Evolutionary conservation across 2,888 invertebrate species (phyloP).

Genomic region (Catonia carolina): DNA sequence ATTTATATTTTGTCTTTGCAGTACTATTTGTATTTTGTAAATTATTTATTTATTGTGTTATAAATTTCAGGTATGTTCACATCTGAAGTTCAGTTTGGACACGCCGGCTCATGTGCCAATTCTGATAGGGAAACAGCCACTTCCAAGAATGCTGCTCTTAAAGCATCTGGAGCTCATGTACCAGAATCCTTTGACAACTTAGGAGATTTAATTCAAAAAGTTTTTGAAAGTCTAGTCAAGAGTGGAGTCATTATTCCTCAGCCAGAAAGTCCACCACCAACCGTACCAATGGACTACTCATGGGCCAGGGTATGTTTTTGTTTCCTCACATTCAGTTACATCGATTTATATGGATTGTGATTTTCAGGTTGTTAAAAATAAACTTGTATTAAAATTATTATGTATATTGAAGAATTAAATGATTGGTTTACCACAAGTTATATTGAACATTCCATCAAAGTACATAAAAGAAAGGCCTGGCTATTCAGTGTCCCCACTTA

Average conservation of each 20-base stretch:
- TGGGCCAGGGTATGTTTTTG: slow-evolving; percentile 78
- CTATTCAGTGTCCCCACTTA: too few relatives aligned
- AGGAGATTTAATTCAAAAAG: slow-evolving; percentile 71
- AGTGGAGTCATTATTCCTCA: slow-evolving; percentile 77
- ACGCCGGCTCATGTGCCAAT: slow-evolving; percentile 97
- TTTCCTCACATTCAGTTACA: too few relatives aligned
- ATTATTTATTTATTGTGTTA: too few relatives aligned
- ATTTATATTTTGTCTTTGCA: too few relatives aligned
- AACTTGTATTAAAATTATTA: too few relatives aligned
- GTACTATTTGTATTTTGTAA: too few relatives aligned
- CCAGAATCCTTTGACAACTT: slow-evolving; percentile 87
- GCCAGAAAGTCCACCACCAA: slow-evolving; percentile 93
- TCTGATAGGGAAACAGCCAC: slow-evolving; percentile 88
- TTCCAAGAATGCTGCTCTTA: slow-evolving; percentile 81
- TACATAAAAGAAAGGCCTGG: too few relatives aligned
- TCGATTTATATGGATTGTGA: neutral
- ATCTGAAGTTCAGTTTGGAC: slow-evolving; percentile 93
- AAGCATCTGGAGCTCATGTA: slow-evolving; percentile 78
- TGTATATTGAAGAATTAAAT: too few relatives aligned
- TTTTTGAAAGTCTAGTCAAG: slow-evolving; percentile 69
- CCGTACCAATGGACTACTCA: slow-evolving; percentile 99
- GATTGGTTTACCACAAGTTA: too few relatives aligned
- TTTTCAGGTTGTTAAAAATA: neutral
- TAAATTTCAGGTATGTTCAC: slow-evolving; percentile 75
- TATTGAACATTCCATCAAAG: too few relatives aligned